phyloP scores from a whole-genome alignment of 1,140 invertebrate species.

The Ganaspis sp. region DNA sequence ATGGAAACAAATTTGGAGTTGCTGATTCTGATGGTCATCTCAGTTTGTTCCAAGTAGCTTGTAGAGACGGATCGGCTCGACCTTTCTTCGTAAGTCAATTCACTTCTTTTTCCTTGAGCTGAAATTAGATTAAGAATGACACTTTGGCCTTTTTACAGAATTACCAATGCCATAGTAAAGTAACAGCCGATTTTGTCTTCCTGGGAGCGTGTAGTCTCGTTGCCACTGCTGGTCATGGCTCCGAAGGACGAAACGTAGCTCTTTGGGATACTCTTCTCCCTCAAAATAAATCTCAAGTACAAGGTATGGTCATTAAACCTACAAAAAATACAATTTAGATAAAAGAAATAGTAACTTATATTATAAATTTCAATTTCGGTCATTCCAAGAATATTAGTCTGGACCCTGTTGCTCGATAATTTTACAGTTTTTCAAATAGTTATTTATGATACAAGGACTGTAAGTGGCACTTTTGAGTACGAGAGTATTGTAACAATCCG shows the following conservation, averaged over 20 bases:
- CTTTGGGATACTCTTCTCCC: conserved; percentile 99
- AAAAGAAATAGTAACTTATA: too few relatives aligned
- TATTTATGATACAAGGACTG: too few relatives aligned
- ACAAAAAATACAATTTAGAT: too few relatives aligned
- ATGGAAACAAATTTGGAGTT: conserved; percentile 99
- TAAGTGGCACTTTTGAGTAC: too few relatives aligned
- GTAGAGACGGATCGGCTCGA: conserved; percentile 87
- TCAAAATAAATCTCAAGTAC: conserved; percentile 93
- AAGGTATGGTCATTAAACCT: conserved; percentile 80
- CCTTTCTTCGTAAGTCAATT: conserved; percentile 93
- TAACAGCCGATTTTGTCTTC: conserved; percentile 98
- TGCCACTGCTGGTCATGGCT: conserved; percentile 97
- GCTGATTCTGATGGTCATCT: conserved; percentile 94
- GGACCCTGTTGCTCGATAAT: too few relatives aligned
- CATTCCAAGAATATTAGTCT: too few relatives aligned
- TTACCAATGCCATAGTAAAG: conserved; percentile 97
- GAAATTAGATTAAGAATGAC: too few relatives aligned
- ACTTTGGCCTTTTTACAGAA: conserved; percentile 89
- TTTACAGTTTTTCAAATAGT: too few relatives aligned
- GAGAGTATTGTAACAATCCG: too few relatives aligned
- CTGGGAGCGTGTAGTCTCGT: conserved; percentile 97
- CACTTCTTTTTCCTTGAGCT: too few relatives aligned
- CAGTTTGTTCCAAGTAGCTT: conserved; percentile 95
- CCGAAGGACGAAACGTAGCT: conserved; percentile 97
- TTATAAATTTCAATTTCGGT: too few relatives aligned